Evolutionary conservation across 2,888 invertebrate genomes (phyloP), one percentile per base, ranked within the genome.

Genomic region (Abrostola tripartita): DNA sequence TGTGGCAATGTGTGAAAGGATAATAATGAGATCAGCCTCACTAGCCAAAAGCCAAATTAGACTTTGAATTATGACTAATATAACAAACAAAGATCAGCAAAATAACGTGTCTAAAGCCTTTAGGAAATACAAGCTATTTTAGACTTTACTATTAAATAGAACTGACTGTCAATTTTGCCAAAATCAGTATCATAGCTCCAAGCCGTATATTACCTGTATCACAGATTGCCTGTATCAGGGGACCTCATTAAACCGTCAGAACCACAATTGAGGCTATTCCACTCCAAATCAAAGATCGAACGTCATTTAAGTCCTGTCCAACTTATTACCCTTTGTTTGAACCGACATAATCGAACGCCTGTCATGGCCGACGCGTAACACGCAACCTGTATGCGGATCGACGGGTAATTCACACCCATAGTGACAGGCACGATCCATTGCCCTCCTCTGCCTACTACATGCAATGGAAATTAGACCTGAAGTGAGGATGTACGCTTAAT

Each of bases 351-450:
- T 71, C 63, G 63, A 64, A 59, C 68, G 54, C 35, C 64, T 37
- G 60, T 64, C 42, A n/a, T 37, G 7, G 11, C 57, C 40, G 38
- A 24, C 37, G 51, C 38, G 37, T 40, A n/a, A 35, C 42, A 56
- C 58, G 61, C 38, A 63, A 57, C 44, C 12, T 42, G 54, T 37
- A 52, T 36, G 12, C 49, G 44, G 54, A 62, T 50, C 50, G 41
- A 63, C 36, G 55, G 62, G 40, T 63, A 71, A 71, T 71, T 63
- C 52, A n/a, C 68, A 59, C 52, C 42, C 56, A 37, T 38, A 68
- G 40, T 68, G 71, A 68, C 68, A 71, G 54, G 64, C 53, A 52
- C 70, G 71, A 71, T 71, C 42, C 60, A 71, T 71, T 59, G 55
- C 38, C 12, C 62, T 52, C 24, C 37, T 62, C 57, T 53, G 36